These are phyloP conservation scores for Porites divaricata DNA, from an alignment of 92 coral and sea anemone species.

Conservation along the genomic window DNA sequence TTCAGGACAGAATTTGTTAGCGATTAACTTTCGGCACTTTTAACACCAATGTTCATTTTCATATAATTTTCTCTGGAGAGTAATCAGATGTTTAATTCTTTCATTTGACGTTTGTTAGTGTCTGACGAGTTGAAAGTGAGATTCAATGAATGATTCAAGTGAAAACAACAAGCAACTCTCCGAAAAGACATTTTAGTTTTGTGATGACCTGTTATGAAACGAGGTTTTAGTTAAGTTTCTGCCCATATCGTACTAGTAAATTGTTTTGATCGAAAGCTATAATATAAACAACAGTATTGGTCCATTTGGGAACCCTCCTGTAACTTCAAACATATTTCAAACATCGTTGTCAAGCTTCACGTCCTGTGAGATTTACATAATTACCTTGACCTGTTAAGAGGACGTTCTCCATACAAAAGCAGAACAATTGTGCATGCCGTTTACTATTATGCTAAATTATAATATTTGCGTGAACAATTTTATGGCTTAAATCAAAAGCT, in stretches of 20 bases:
- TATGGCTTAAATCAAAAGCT: background rate
- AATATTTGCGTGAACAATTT: conserved; percentile 20
- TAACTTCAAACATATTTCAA: conserved; percentile 30
- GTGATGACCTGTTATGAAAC: background rate
- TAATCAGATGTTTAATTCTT: conserved; percentile 33
- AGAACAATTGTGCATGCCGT: conserved; percentile 30
- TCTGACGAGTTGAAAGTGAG: conserved; percentile 7
- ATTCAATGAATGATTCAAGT: background rate
- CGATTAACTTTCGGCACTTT: conserved; percentile 42
- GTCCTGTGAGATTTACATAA: conserved; percentile 34
- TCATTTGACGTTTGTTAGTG: conserved; percentile 14
- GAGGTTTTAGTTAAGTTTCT: background rate
- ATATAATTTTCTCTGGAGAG: conserved; percentile 27
- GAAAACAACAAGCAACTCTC: conserved; percentile 21
- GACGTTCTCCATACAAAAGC: conserved; percentile 27
- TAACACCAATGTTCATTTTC: conserved; percentile 28
- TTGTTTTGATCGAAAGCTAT: conserved; percentile 6
- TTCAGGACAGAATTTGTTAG: background rate
- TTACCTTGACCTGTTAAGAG: conserved; percentile 40
- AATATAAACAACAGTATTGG: background rate
- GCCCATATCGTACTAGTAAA: conserved; percentile 8
- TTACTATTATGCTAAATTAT: conserved; percentile 33
- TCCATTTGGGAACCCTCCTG: conserved; percentile 30
- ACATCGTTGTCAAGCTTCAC: conserved; percentile 22
- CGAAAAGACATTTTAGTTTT: background rate